Base-by-base conservation (phyloP, 2,888 invertebrate species). In the Mimas tiliae region DNA sequence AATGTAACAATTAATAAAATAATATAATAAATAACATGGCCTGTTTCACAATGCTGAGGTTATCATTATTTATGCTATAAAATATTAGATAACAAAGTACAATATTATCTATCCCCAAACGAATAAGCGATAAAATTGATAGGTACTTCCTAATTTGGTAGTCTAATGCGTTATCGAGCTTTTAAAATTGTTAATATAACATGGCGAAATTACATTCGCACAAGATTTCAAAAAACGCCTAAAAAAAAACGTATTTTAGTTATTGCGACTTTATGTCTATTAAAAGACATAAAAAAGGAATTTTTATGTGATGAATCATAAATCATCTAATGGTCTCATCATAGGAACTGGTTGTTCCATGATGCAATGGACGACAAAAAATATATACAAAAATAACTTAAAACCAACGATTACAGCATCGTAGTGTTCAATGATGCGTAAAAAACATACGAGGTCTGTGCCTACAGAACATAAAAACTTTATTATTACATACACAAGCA, bases 241-340 rank as follows among this genome's bases (percentile, higher is more conserved):
- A 27, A 52, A 33, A n/a, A 19, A 14, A 27, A 50, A 11, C 50
- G 19, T 50, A 19, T 50, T 45, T 50, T 50, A 19, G 19, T 8
- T 50, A 50, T 19, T 50, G 58, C 16, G 58, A 38, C 38, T 58
- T 16, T 42, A 58, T 58, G 42, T 19, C 38, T 58, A 19, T 11
- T 53, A 53, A 58, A 38, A 42, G 19, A 38, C 55, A 38, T 55
- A 42, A 58, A 58, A 53, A 19, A 58, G 42, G 58, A 58, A 42
- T 58, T 42, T 58, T 58, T 19, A 58, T 42, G 19, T 12, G 58
- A 58, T 58, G 58, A 58, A 19, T 58, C 58, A 58, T 33, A 12
- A 3, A 53, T 2, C 34, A 33, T 50, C 50, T 50, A 16, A 16
- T 52, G 27, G 52, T 52, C 12, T 33, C 51, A 58, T 58, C 58